phyloP scores from a whole-genome alignment of 2,888 invertebrate genomes.

The Cancer borealis region DNA sequence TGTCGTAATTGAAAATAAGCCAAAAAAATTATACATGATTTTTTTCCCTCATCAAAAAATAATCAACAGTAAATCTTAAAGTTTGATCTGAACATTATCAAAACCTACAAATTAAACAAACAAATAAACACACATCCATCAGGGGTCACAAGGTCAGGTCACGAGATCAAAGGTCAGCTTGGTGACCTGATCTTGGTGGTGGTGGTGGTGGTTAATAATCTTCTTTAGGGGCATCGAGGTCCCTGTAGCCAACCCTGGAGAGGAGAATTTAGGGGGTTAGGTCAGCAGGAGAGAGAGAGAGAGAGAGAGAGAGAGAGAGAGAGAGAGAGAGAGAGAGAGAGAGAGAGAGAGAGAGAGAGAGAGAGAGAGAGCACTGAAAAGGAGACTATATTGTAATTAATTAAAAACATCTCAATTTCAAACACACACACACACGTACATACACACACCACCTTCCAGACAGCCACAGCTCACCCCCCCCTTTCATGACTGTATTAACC shows the following conservation, averaged over 20 bases:
- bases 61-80: too few species aligned
- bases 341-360: constrained; percentile 23
- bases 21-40: too few species aligned
- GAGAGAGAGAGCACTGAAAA: background rate
- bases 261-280: background rate
- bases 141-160: background rate
- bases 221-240: constrained; percentile 95
- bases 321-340: constrained; percentile 12
- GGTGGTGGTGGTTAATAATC: constrained; percentile 85
- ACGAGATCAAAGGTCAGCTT: background rate
- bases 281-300: background rate
- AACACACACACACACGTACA: background rate
- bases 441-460: background rate
- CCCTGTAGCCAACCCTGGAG: constrained; percentile 90
- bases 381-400: background rate
- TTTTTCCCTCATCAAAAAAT: too few species aligned
- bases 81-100: too few species aligned
- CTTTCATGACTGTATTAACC: too few species aligned
- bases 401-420: background rate
- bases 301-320: constrained; percentile 20
- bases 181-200: background rate
- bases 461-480: too few species aligned
- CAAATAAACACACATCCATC: too few species aligned
- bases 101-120: background rate
- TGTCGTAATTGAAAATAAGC: too few species aligned